Conservation (phyloP, 2,888 invertebrate genomes). For the Caenorhabditis sinica region DNA sequence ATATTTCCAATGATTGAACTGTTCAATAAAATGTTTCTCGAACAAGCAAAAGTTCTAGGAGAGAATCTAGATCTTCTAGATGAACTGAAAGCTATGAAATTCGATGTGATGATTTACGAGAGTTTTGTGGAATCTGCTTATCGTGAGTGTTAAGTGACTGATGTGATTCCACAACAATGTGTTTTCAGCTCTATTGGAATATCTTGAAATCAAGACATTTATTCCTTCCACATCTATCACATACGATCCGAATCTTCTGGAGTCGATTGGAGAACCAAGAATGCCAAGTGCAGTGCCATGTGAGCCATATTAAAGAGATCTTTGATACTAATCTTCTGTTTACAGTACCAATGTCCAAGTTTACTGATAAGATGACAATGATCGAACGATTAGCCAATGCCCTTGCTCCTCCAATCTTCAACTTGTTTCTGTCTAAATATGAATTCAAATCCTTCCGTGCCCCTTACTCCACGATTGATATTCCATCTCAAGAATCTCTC, state of each 20-base stretch:
- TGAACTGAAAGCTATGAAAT: conserved; percentile 29
- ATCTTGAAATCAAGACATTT: conserved; percentile 30
- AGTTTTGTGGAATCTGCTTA: conserved; percentile 34
- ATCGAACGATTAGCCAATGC: conserved; percentile 14
- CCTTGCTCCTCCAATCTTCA: not conserved
- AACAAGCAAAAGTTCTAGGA: not conserved
- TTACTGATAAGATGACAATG: conserved; percentile 35
- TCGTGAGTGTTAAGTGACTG: not conserved
- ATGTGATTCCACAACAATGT: not conserved
- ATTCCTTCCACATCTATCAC: conserved; percentile 27
- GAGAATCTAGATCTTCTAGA: conserved; percentile 26
- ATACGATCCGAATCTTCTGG: not conserved
- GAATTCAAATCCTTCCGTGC: conserved; percentile 29
- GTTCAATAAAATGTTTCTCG: conserved; percentile 6
- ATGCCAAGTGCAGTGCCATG: conserved; percentile 40
- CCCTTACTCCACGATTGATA: conserved; percentile 17
- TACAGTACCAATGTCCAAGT: conserved; percentile 19
- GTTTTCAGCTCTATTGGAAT: conserved; percentile 27
- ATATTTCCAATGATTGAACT: conserved; percentile 21
- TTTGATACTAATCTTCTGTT: not conserved
- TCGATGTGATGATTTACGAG: conserved; percentile 35
- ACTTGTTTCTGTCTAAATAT: not conserved
- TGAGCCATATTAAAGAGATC: not conserved
- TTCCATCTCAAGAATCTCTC: conserved; percentile 9
- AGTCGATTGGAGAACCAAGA: conserved; percentile 38